Evolutionary conservation across 1,140 invertebrate genomes (phyloP).

Genomic region (Goniozus legneri): DNA sequence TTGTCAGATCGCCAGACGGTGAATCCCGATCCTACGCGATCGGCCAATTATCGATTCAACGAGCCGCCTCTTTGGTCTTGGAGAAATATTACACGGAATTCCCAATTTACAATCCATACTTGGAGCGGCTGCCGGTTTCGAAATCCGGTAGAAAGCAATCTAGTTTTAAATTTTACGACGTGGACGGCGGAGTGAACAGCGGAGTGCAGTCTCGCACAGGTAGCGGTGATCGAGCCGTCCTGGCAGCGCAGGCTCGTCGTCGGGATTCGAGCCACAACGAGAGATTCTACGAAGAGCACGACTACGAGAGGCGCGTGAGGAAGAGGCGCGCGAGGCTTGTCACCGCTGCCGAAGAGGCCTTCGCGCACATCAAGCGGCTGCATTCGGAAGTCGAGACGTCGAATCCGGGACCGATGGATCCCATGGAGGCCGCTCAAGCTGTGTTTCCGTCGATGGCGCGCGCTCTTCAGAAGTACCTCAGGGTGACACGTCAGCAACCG

Average conservation of each 20-base stretch:
- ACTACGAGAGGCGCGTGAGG: conserved; percentile 89
- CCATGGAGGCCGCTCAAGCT: conserved; percentile 92
- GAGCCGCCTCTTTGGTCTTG: conserved; percentile 89
- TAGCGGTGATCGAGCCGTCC: conserved; percentile 62
- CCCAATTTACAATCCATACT: conserved; percentile 93
- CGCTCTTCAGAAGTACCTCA: conserved; percentile 92
- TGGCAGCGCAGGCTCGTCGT: conserved; percentile 70
- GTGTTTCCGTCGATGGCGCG: conserved; percentile 95
- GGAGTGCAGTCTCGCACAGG: conserved; percentile 65
- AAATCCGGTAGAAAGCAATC: conserved; percentile 76
- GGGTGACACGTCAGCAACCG: conserved; percentile 92
- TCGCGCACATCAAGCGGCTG: conserved; percentile 88
- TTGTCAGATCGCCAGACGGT: conserved; percentile 92
- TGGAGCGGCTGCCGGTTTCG: conserved; percentile 84
- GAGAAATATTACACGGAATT: conserved; percentile 97
- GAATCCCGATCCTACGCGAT: conserved; percentile 80
- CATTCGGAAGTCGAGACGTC: conserved; percentile 62
- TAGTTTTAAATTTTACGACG: conserved; percentile 96
- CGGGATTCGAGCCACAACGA: conserved; percentile 92
- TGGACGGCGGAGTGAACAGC: conserved; percentile 78
- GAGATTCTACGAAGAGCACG: conserved; percentile 95
- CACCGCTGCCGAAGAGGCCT: conserved; percentile 93
- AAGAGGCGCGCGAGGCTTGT: conserved; percentile 86
- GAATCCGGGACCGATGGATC: conserved; percentile 72
- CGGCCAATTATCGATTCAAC: conserved; percentile 90